These are phyloP conservation scores for Sciurus carolinensis DNA, from an alignment of 2,797 vertebrate genomes.

Conservation along the genomic window DNA sequence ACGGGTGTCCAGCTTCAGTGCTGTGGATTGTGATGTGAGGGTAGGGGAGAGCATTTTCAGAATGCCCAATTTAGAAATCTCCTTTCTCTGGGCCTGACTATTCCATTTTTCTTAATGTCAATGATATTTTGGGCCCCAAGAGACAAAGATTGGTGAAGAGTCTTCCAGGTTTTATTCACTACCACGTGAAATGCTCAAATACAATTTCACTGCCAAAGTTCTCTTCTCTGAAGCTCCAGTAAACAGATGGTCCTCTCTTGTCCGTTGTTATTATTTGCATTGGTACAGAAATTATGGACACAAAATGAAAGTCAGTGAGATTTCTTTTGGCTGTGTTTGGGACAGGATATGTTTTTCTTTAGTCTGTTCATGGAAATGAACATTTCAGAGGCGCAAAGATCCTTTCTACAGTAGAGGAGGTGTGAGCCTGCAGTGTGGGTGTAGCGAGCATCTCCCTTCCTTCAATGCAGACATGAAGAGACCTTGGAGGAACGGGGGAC, in stretches of 20 bases:
- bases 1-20: background rate
- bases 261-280: background rate
- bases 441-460: background rate
- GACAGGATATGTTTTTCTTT: background rate
- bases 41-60: background rate
- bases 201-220: background rate
- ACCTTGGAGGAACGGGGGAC: background rate
- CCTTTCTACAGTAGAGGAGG: background rate
- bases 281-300: constrained; percentile 23
- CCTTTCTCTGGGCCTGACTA: background rate
- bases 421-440: background rate
- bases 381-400: background rate
- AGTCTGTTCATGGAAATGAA: background rate
- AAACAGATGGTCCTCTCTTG: background rate
- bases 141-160: background rate
- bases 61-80: background rate
- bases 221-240: background rate
- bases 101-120: constrained; percentile 21
- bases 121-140: background rate
- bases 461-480: background rate
- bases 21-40: background rate
- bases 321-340: constrained; percentile 4
- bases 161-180: constrained; percentile 26
- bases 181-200: background rate
- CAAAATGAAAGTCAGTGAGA: background rate